Base-by-base conservation (phyloP, 2,888 invertebrate species). In the Epirrhoe tristata region DNA sequence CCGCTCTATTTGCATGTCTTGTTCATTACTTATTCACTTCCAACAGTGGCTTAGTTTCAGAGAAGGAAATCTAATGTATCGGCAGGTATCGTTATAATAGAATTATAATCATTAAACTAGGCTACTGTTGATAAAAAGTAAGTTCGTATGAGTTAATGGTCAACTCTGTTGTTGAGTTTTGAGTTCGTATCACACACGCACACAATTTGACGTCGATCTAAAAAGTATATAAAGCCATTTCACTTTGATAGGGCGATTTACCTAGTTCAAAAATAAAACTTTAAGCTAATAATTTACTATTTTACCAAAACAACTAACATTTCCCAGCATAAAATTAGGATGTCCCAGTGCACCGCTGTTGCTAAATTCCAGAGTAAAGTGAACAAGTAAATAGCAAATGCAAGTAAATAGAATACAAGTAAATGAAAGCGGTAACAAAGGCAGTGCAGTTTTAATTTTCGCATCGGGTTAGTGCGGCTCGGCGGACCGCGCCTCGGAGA, bases 371-470 rank as follows among this genome's bases (percentile, higher is more conserved):
- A 2, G 32, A 39, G 36, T 34, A 36, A 54, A 63, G 36, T 36
- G 31, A 58, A 61, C 61, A 64, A 54, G 58, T 48, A 48, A 34
- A 14, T 24, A 53, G 39, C 8, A 39, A 50, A 59, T 39, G 24
- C 43, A 52, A 58, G 32, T 63, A 63, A 63, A 60, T 63, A 63
- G 57, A 58, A 57, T 63, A 51, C 46, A 63, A 68, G 61, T 64
- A 63, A 58, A 58, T 62, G 34, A 17, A 48, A 53, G n/a, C 58
- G 39, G 58, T 46, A 65, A 68, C 60, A 73, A 61, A 67, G 62
- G 68, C 71, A 58, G 61, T 71, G 67, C 71, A 72, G 71, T 73
- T 73, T 73, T 71, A 75, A 74, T 76, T 74, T 64, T 69, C 66
- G 66, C 73, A 66, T 73, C 66, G 69, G 69, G 72, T 74, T 74